phyloP scores from a whole-genome alignment of 2,888 invertebrate genomes.

The Drosophila hawaiiensis region DNA sequence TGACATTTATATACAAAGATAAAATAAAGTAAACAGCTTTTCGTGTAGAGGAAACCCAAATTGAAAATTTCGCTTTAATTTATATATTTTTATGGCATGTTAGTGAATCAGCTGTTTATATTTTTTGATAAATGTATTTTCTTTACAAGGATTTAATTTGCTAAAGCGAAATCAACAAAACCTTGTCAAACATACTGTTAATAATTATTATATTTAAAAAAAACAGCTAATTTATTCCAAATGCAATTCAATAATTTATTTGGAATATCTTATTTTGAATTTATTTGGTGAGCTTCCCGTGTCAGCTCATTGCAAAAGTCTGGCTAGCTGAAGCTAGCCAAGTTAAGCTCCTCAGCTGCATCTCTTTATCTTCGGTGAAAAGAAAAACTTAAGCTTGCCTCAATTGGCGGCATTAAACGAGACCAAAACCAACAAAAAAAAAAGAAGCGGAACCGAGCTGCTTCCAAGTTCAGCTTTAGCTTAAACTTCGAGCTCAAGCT shows the following conservation, averaged over 20 bases:
- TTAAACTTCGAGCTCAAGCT: slow-evolving; percentile 38
- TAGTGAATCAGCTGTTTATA: neutral
- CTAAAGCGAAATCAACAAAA: neutral
- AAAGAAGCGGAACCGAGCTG: slow-evolving; percentile 40
- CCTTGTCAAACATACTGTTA: neutral
- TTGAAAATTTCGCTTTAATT: neutral
- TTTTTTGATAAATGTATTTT: neutral
- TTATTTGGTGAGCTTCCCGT: neutral
- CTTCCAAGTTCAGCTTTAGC: slow-evolving; percentile 48
- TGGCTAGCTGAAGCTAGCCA: neutral
- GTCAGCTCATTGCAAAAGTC: slow-evolving; percentile 28
- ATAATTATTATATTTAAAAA: neutral
- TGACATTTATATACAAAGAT: neutral
- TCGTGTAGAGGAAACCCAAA: fast-evolving
- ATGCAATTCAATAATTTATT: neutral
- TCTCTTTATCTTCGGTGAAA: slow-evolving; percentile 47
- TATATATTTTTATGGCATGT: neutral
- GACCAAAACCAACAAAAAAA: slow-evolving; percentile 30
- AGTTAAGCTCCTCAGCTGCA: slow-evolving; percentile 31
- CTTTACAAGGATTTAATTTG: neutral
- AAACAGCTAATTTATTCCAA: neutral
- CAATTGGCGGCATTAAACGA: slow-evolving; percentile 83
- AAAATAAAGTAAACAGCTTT: neutral
- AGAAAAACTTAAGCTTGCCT: slow-evolving; percentile 71
- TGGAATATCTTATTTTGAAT: neutral